phyloP scores from a whole-genome alignment of 2,113 vertebrate species.

The Microcebus lehilahytsara region DNA sequence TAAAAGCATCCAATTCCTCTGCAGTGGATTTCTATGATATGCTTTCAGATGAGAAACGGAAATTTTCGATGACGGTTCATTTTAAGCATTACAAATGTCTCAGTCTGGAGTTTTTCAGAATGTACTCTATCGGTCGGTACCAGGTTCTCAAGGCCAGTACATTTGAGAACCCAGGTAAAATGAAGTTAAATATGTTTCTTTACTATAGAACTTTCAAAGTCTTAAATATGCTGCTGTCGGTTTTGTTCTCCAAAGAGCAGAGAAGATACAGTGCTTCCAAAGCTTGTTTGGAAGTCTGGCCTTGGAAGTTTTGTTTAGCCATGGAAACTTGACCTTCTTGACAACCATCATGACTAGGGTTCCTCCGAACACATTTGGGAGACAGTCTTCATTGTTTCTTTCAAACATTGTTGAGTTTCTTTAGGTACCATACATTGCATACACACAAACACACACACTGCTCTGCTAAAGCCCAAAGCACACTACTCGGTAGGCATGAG shows the following conservation, averaged over 20 bases:
- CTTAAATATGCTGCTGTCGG: background rate
- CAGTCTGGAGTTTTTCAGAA: background rate
- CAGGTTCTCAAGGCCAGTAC: too few relatives aligned
- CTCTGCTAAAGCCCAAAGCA: background rate
- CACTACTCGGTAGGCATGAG: background rate
- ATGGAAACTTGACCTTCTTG: background rate
- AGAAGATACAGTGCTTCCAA: background rate
- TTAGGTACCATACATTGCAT: background rate
- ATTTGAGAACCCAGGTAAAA: conserved; percentile 1
- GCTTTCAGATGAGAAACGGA: conserved; percentile 14
- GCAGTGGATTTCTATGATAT: background rate
- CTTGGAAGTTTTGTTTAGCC: background rate
- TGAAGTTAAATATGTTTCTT: background rate
- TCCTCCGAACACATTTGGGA: background rate
- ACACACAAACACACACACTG: background rate
- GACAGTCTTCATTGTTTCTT: background rate
- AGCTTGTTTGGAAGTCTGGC: background rate
- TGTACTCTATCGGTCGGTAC: too few relatives aligned
- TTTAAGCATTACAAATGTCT: background rate
- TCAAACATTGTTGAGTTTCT: background rate
- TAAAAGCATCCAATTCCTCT: background rate
- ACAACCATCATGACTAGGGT: background rate
- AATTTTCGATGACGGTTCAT: background rate
- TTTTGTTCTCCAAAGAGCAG: background rate
- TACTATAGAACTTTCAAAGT: background rate